Base-by-base conservation (phyloP, 2,797 vertebrate species). In the Tinamus major region DNA sequence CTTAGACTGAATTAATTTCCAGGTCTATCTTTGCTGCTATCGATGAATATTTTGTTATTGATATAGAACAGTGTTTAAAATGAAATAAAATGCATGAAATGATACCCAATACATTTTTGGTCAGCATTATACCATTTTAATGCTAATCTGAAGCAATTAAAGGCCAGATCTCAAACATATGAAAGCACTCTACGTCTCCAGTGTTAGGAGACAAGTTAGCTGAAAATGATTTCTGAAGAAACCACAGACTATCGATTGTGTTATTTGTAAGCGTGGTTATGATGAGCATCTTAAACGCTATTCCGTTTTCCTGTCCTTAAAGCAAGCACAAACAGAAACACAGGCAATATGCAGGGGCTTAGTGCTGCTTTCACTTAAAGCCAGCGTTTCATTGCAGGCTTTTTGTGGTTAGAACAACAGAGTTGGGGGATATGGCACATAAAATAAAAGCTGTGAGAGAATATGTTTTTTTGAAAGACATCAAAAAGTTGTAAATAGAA, bases 81-180 rank as follows among this genome's bases (percentile, higher is more conserved):
- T 78, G 15, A 94, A 86, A 80, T 93, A 92, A 90, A 65, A 58
- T 67, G 67, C 65, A 46, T 68, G 14, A 91, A 95, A 93, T 94
- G 67, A 74, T 74, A 89, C 49, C 33, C 18, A 49, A 83, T 33
- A 49, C 58, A 68, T 77, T 89, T 96, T 93, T 87, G 29, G 78
- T 87, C 55, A 89, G 85, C 84, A 84, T 81, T 82, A 79, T 35
- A 70, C 33, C 2, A 0, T 78, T 93, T 94, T 92, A 53, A 85
- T 88, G 69, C 91, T 95, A 80, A 86, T 83, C 78, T 69, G 48
- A 70, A 95, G 86, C 81, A 93, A 90, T 79, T 90, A 82, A 94
- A 94, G 71, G 74, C 74, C 69, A 89, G 85, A 88, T 95, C 55
- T 91, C 67, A 63, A 90, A 37, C 51, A 67, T 88, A 88, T 88